Evolutionary conservation across 2,888 invertebrate species (phyloP).

Genomic region (Eupithecia abbreviata): DNA sequence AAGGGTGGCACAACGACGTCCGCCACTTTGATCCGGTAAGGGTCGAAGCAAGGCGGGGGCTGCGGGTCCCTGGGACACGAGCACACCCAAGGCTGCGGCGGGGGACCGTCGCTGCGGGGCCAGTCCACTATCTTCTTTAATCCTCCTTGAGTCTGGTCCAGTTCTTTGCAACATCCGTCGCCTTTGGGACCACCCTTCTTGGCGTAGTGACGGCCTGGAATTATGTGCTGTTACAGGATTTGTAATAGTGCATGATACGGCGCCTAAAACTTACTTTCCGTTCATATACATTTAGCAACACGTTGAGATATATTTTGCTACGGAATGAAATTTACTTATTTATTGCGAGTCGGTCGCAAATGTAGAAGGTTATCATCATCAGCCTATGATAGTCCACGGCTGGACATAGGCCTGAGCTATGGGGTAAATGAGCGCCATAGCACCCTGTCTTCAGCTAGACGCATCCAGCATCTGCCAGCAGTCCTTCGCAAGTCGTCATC

Average conservation of each 20-base stretch:
- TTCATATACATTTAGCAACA: not conserved
- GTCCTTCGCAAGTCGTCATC: too few relatives aligned
- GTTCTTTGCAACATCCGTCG: constrained; percentile 57
- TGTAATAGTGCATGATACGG: not conserved
- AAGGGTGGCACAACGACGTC: constrained; percentile 71
- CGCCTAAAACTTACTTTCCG: not conserved
- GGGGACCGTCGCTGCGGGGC: constrained; percentile 59
- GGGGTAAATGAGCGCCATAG: too few relatives aligned
- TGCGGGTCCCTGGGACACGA: constrained; percentile 65
- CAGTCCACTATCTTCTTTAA: constrained; percentile 63
- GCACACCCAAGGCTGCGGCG: constrained; percentile 61
- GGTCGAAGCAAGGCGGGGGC: constrained; percentile 70
- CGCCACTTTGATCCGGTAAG: constrained; percentile 74
- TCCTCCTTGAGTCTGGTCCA: constrained; percentile 58
- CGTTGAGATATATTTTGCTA: too few relatives aligned
- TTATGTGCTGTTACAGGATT: not conserved
- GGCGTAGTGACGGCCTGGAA: constrained; percentile 59
- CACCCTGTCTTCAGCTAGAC: too few relatives aligned
- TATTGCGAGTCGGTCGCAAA: too few relatives aligned
- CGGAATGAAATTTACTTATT: too few relatives aligned
- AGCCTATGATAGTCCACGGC: too few relatives aligned
- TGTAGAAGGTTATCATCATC: too few relatives aligned
- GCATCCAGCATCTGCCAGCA: too few relatives aligned
- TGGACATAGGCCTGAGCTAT: too few relatives aligned
- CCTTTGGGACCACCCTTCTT: constrained; percentile 49